Evolutionary conservation across 2,113 vertebrate genomes (phyloP).

Genomic region (Mustelus asterias): DNA sequence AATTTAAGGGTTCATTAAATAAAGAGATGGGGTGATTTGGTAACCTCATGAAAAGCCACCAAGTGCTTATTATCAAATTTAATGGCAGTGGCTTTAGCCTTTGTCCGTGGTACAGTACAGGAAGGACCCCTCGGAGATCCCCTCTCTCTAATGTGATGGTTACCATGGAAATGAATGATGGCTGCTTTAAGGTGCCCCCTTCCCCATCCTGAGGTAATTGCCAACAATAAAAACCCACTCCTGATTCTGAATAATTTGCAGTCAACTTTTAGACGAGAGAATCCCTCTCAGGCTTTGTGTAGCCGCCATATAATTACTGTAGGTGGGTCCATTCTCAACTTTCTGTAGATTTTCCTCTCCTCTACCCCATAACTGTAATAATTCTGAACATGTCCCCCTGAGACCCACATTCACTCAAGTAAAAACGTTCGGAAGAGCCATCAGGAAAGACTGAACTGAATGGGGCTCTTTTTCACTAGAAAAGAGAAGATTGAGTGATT

Average conservation of each 20-base stretch:
- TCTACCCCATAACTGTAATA: no score
- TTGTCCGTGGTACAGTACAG: conserved; percentile 54
- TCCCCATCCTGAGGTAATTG: conserved; percentile 59
- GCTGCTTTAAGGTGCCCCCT: conserved; percentile 45
- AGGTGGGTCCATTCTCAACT: not conserved
- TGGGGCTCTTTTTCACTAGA: not conserved
- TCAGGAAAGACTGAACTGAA: not conserved
- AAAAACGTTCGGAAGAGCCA: not conserved
- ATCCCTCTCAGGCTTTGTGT: conserved; percentile 9
- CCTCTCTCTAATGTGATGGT: conserved; percentile 51
- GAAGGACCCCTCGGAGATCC: conserved; percentile 48
- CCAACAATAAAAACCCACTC: conserved; percentile 68
- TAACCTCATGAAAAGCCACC: not conserved
- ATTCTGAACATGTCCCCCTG: no score
- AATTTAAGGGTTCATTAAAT: not conserved
- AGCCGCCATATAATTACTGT: not conserved
- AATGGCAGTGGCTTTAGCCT: conserved; percentile 47
- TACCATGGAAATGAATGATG: conserved; percentile 70
- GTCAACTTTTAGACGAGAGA: conserved; percentile 49
- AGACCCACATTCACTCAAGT: not conserved
- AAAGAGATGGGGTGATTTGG: not conserved
- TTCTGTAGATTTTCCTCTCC: not conserved
- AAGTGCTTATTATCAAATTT: conserved; percentile 34
- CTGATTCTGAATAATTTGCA: conserved; percentile 73
- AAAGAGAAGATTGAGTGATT: not conserved